Conservation (phyloP, 2,888 invertebrate species). For the Vannuccia rotundouncinata region DNA sequence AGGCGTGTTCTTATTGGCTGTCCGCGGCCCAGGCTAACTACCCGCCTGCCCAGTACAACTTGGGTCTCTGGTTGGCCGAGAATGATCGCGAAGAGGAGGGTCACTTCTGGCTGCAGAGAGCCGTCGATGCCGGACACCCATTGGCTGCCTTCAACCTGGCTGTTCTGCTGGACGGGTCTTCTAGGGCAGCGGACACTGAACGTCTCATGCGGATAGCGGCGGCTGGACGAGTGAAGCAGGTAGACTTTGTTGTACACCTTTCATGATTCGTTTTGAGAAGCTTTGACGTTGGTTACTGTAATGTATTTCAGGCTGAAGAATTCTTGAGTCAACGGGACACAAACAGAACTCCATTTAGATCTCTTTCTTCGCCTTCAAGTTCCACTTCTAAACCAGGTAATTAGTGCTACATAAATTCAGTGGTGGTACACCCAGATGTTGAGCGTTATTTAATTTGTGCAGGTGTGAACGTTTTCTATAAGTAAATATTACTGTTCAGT, state of each 20-base stretch:
- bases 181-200: background rate
- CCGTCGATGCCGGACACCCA: constrained; percentile 27
- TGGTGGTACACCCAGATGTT: too few relatives aligned
- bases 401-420: too few relatives aligned
- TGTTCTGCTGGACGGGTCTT: background rate
- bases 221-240: background rate
- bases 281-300: too few relatives aligned
- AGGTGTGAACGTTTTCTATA: too few relatives aligned
- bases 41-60: constrained; percentile 39
- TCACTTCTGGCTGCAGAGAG: constrained; percentile 3
- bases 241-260: background rate
- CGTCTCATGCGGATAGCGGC: background rate
- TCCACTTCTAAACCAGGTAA: too few relatives aligned
- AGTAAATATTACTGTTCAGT: too few relatives aligned
- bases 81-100: constrained; percentile 34
- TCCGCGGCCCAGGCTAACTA: constrained; percentile 28
- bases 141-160: constrained; percentile 33
- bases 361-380: background rate
- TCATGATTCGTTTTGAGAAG: too few relatives aligned
- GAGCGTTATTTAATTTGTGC: too few relatives aligned
- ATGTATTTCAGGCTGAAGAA: background rate
- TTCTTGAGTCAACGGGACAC: background rate
- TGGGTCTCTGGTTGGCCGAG: constrained; percentile 45
- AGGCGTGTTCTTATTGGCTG: constrained; percentile 17
- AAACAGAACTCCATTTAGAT: background rate